Evolutionary conservation across 2,113 vertebrate genomes (phyloP), one percentile per base, ranked within the genome.

Genomic region (Anguilla japonica): DNA sequence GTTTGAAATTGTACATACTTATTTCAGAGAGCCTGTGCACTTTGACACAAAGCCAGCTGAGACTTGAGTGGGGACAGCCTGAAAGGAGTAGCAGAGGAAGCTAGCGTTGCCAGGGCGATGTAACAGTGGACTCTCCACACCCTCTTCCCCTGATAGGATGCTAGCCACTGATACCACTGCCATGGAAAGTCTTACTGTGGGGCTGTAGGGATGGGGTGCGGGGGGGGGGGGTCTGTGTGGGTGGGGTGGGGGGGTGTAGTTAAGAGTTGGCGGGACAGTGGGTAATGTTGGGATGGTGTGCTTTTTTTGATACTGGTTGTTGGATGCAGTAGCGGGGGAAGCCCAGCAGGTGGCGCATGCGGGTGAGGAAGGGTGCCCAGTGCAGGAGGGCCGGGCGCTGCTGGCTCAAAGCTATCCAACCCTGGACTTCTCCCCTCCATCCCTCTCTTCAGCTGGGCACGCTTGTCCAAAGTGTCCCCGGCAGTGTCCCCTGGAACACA

Each of bases 321-420:
- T 60, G 50, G 71, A 22, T 78, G 34, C 71, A 82, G 86, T 85
- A 92, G 89, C 57, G 34, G 22, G 85, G 84, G 85, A 86, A 83
- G 63, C 83, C 60, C 85, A 87, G 90, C 85, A 56, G 83, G 86
- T 89, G 90, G 86, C 83, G 89, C 93, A 92, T 94, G 94, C 94
- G 91, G 91, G 89, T 79, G 88, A 88, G 84, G 88, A 79, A 87
- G 60, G 46, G 85, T 16, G 75, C 90, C 92, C 88, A 88, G 89
- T 87, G 88, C 87, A 83, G 89, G 90, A 86, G 88, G 92, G 86
- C 88, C 89, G 88, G 91, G 86, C 81, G 87, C 88, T 50, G 82
- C n/a, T 78, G 84, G 85, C 84, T 80, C 86, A 83, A 86, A 88
- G 85, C 83, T 88, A 81, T 86, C 85, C 67, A 82, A 91, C 90